Evolutionary conservation across 2,113 vertebrate species (phyloP), one percentile per base, ranked within the genome.

Genomic region (Pheucticus melanocephalus): DNA sequence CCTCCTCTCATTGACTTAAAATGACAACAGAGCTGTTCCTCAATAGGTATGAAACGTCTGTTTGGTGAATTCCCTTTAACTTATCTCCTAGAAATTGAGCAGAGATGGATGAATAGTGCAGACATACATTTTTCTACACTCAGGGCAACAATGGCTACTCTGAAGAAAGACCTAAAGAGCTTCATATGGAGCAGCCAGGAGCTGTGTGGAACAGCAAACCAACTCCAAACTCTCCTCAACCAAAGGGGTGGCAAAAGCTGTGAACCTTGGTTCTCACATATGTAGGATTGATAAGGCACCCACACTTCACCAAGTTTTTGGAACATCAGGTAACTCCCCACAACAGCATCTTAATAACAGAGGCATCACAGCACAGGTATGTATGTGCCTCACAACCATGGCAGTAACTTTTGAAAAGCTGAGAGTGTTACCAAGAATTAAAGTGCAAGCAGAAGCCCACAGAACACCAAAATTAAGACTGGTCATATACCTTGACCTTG

Each of bases 101-200:
- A 73, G 72, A 59, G 35, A 48, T 1, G 4, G 22, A 84, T 9
- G 4, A 91, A 69, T 5, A 56, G n/a, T 5, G 7, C 17, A 54
- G 31, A 19, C 11, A 3, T 5, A 27, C 1, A 0, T 50, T 50
- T 45, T 23, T 79, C 14, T 18, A n/a, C 2, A 1, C 44, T 90
- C 54, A 60, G 31, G 39, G 22, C 60, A 84, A 47, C 1, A 12
- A 28, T 44, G 45, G 13, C 28, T 48, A 22, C 25, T 60, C 31
- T 2, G 0, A 5, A 89, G 51, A 28, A 76, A 95, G 35, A n/a
- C 28, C 15, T 1, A 64, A 27, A 17, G 35, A 50, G 23, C 30
- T 65, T 51, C 65, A 56, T 2, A 42, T 0, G 0, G 14, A 91
- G 20, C 53, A 77, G 25, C 44, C 19, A 31, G 42, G 21, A 33